Evolutionary conservation across 2,888 invertebrate genomes (phyloP).

Genomic region (Philopedon plagiatum): DNA sequence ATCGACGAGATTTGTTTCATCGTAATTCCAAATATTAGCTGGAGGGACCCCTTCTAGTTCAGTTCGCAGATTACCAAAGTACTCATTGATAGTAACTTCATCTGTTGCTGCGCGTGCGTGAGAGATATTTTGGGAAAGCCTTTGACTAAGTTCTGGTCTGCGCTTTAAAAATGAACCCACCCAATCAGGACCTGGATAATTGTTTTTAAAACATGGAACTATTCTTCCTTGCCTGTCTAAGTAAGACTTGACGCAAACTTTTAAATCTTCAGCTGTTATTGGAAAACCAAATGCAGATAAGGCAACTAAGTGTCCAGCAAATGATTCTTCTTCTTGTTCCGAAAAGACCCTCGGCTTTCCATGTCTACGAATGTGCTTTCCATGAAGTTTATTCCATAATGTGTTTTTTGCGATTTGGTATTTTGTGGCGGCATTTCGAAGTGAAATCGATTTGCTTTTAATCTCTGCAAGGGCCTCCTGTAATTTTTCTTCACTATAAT

Average conservation of each 20-base stretch:
- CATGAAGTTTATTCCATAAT: constrained; percentile 6
- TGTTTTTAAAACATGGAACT: constrained; percentile 26
- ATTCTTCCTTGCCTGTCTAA: constrained; percentile 18
- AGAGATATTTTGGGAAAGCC: too few relatives aligned
- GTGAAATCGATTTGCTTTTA: not conserved
- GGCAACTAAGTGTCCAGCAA: constrained; percentile 16
- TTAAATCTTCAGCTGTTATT: constrained; percentile 6
- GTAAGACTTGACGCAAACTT: constrained; percentile 13
- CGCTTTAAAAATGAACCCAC: too few relatives aligned
- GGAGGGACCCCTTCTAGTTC: too few relatives aligned
- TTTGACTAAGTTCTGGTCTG: too few relatives aligned
- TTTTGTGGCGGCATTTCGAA: not conserved
- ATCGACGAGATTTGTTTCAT: too few relatives aligned
- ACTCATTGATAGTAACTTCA: too few relatives aligned
- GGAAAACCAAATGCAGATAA: constrained; percentile 12
- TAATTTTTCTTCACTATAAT: constrained; percentile 2
- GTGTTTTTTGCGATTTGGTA: constrained; percentile 7
- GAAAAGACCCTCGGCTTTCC: constrained; percentile 7
- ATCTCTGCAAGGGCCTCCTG: not conserved
- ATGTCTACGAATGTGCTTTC: not conserved
- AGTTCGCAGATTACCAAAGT: too few relatives aligned
- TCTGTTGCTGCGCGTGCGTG: too few relatives aligned
- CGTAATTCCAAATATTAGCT: too few relatives aligned
- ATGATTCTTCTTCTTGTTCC: constrained; percentile 6
- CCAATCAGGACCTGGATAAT: too few relatives aligned